phyloP scores from a whole-genome alignment of 1,140 invertebrate genomes.

The Neelides sp. region DNA sequence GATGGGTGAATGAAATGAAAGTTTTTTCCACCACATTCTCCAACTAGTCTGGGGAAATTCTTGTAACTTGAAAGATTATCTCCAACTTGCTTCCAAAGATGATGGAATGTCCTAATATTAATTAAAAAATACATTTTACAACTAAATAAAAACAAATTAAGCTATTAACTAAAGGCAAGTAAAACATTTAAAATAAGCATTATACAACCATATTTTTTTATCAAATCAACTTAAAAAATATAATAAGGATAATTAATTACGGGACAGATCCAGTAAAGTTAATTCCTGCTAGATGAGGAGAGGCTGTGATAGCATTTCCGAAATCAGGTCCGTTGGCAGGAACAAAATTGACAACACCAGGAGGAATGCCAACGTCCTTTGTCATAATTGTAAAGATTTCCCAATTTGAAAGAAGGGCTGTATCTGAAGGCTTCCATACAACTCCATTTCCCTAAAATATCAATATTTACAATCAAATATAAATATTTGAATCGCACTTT shows the following conservation, averaged over 20 bases:
- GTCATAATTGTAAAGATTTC: conserved; percentile 82
- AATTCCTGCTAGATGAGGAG: conserved; percentile 75
- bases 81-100: conserved; percentile 84
- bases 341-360: conserved; percentile 94
- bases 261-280: conserved; percentile 92
- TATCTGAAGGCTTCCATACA: conserved; percentile 98
- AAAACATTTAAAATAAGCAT: too few relatives aligned
- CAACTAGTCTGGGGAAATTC: conserved; percentile 85
- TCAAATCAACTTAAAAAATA: background rate
- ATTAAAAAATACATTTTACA: conserved; percentile 1
- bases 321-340: conserved; percentile 83
- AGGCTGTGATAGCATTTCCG: conserved; percentile 76
- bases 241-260: conserved; percentile 41
- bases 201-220: too few relatives aligned
- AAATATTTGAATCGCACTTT: background rate
- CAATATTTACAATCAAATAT: background rate
- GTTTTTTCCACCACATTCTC: conserved; percentile 98
- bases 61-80: conserved; percentile 71
- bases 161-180: too few relatives aligned
- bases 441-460: conserved; percentile 70
- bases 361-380: conserved; percentile 82
- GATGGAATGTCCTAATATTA: conserved; percentile 68
- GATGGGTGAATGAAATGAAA: conserved; percentile 92
- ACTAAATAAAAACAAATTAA: conserved; percentile 12
- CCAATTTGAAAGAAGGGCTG: conserved; percentile 92